Base-by-base conservation (phyloP, 2,888 invertebrate species). In the Schizaphis graminum region DNA sequence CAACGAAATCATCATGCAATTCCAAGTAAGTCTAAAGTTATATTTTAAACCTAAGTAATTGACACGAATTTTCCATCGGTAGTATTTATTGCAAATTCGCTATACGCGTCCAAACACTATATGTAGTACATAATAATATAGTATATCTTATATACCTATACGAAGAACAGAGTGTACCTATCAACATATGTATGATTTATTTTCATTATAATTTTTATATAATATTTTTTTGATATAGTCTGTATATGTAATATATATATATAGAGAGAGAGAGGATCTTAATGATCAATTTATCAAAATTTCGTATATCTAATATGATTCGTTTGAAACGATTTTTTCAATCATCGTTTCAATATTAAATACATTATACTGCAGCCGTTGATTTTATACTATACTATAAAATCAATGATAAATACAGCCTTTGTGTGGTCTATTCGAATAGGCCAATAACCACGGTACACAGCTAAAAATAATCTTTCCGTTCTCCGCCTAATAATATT, bases 1-100 rank as follows among this genome's bases (percentile, higher is more conserved):
- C 56, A 26, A 89, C 57, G 11, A 57, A 89, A 89, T 89, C 89
- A 41, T 24, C 57, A 89, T 89, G 89, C 41, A 89, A 57, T 89
- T 89, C 28, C 56, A 89, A 89, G 89, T 89, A 57, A 89, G 89
- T 44, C 53, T 35, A 13, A 49, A 87, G 49, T 8, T 16, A 8
- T 28, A 47, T 47, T 49, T n/a, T 49, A 86, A 35, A 35, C 21
- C 5, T 35, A 4, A 67, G 67, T 16, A 16, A 35, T 16, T n/a
- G 16, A 67, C 67, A 35, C 67, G 16, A 67, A 35, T 16, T 67
- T 16, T n/a, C n/a, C 67, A n/a, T 13, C n/a, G 57, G 26, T 67
- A 61, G 13, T n/a, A n/a, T n/a, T 47, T 47, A 47, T 47, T 47
- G 44, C 7, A 47, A 47, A 47, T 47, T 47, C 44, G 7, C 44